Base-by-base conservation (phyloP, 2,113 vertebrate genomes). In the Calypte anna region DNA sequence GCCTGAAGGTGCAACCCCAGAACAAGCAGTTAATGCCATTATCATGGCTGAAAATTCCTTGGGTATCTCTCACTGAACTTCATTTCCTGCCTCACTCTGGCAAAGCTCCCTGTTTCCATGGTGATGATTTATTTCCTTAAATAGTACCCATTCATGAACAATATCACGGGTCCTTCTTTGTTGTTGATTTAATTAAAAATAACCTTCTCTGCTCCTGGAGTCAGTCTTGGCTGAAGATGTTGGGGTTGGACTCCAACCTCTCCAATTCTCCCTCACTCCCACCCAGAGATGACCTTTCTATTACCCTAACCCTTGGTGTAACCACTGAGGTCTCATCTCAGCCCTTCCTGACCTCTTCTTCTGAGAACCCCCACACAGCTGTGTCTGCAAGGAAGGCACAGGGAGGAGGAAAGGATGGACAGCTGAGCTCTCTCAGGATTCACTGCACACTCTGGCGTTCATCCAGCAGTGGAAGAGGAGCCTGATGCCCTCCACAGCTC, bases 111-210 rank as follows among this genome's bases (percentile, higher is more conserved):
- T 0, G 84, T 97, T 97, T 90, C 97, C 91, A 95, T 94, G 91
- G 96, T 4, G 27, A 97, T 89, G 69, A 55, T 95, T 91, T 97
- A 93, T 94, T 90, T 77, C 82, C 91, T 97, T 92, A 96, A 97
- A 95, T 93, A 97, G 91, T 80, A 93, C 72, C 85, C 78, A 72
- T 92, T 97, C 88, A 95, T 96, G 92, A 96, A 95, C 93, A 96
- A 82, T 96, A 92, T 93, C 79, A 62, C 77, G 40, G n/a, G 59
- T 88, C 86, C 62, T 97, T 68, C 72, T 86, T 84, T 94, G 90
- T 88, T 95, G 87, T 80, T 93, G 79, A 40, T 82, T 95, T 92
- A 82, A 94, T 97, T 91, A 97, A 93, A 95, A 96, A 96, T 96
- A 97, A 90, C 73, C 57, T 80, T 38, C 68, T 62, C 44, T 67